Conservation (phyloP, 2,888 invertebrate genomes). For the Drepanosiphum platanoidis region DNA sequence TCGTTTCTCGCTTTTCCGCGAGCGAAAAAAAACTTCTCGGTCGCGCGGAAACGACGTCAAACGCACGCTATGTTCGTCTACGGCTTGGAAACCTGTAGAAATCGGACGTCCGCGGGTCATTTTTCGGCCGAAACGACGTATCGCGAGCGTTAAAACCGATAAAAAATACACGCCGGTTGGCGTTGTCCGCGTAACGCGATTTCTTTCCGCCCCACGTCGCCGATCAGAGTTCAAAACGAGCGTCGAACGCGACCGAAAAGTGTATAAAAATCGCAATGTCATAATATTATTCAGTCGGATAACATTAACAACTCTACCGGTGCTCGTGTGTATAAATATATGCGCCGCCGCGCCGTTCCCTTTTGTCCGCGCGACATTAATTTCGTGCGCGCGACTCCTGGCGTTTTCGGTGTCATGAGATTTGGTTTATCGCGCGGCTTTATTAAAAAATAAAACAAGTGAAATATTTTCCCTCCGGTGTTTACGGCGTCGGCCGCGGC, state of each 20-base stretch:
- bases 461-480: not conserved
- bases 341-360: not conserved
- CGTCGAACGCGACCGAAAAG: not conserved
- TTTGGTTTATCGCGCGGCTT: constrained; percentile 15
- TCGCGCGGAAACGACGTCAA: too few relatives aligned
- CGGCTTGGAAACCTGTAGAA: not conserved
- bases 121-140: not conserved
- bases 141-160: too few relatives aligned
- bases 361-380: not conserved
- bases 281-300: not conserved
- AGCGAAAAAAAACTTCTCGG: too few relatives aligned
- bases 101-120: not conserved
- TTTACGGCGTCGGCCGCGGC: not conserved
- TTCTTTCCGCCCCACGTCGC: too few relatives aligned
- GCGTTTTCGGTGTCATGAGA: not conserved
- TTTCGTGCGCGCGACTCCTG: not conserved
- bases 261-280: too few relatives aligned
- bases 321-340: not conserved
- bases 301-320: too few relatives aligned
- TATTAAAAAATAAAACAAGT: constrained; percentile 16
- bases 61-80: too few relatives aligned
- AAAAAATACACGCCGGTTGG: too few relatives aligned
- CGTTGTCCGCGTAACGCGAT: too few relatives aligned
- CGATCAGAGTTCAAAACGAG: not conserved
- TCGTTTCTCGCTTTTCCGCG: not conserved